Base-by-base conservation (phyloP, 2,797 vertebrate genomes). In the Acomys russatus region DNA sequence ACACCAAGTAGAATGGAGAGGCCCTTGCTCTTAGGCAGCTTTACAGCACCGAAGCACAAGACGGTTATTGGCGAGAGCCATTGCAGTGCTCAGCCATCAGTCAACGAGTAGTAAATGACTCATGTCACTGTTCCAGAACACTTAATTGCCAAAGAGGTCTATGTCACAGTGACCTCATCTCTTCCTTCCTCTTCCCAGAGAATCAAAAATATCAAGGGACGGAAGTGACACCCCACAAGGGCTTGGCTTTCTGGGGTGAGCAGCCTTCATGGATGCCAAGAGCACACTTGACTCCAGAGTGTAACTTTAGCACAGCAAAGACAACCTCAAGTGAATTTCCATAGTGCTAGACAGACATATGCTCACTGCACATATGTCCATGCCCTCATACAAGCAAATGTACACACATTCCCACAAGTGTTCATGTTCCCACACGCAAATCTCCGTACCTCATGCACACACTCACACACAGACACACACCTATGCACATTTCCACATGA, bases 81-180 rank as follows among this genome's bases (percentile, higher is more conserved):
- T 25, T 35, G 2, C 20, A 38, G 25, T 0, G 0, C 0, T 14
- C 73, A 22, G 15, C 12, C 35, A 2, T 6, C 59, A 20, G 61
- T 25, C 23, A 59, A 73, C 68, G 14, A 12, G 17, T 0, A 2
- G 4, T 20, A 6, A 14, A 12, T 20, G 70, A 51, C 8, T 2
- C 1, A 6, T 1, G 2, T 6, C n/a, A 0, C 15, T 17, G 15
- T 28, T 68, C 71, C 10, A 33, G 70, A 35, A 61, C 8, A 63
- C 1, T 15, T 38, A 70, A 68, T 18, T 33, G 5, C 51, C 56
- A 33, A 54, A 25, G 49, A 25, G 18, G 1, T 15, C 3, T 0
- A 2, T 64, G 11, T 23, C 9, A 0, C 5, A 9, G 7, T 1
- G 49, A 25, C 38, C 56, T 1, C 0, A 2, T 28, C 49, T 12